Evolutionary conservation across 2,888 invertebrate species (phyloP).

Genomic region (Mesoligia furuncula): DNA sequence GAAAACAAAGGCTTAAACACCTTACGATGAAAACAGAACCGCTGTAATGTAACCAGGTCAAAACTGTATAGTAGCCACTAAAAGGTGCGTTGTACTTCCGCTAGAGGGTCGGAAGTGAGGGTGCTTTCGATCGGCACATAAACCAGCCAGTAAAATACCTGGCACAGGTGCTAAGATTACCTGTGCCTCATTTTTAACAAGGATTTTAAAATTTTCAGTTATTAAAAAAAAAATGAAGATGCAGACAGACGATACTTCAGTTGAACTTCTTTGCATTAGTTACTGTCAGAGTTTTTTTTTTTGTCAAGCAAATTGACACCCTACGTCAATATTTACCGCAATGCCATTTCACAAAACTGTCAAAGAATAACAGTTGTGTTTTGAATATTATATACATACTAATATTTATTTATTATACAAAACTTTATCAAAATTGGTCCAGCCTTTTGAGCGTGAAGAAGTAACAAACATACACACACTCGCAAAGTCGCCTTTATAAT

Average conservation of each 20-base stretch:
- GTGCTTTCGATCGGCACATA: constrained; percentile 62
- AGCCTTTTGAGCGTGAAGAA: no score
- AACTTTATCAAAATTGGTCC: no score
- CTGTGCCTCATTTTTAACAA: constrained; percentile 22
- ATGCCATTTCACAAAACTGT: neutral
- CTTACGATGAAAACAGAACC: constrained; percentile 52
- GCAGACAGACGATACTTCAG: neutral
- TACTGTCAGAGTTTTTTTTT: neutral
- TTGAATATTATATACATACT: neutral
- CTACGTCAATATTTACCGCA: neutral
- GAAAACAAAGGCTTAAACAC: constrained; percentile 57
- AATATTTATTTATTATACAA: no score
- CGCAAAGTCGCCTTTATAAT: no score
- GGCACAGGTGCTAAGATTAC: constrained; percentile 58
- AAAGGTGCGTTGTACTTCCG: constrained; percentile 81
- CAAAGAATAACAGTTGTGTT: neutral
- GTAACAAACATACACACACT: no score
- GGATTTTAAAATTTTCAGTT: constrained; percentile 1
- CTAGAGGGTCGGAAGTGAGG: constrained; percentile 70
- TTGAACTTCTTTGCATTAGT: neutral
- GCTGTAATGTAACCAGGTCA: constrained; percentile 63
- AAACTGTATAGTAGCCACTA: constrained; percentile 65
- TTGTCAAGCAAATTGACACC: neutral
- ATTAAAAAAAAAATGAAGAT: no score
- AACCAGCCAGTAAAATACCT: constrained; percentile 58